Base-by-base conservation (phyloP, 2,888 invertebrate genomes). In the Suillia variegata region DNA sequence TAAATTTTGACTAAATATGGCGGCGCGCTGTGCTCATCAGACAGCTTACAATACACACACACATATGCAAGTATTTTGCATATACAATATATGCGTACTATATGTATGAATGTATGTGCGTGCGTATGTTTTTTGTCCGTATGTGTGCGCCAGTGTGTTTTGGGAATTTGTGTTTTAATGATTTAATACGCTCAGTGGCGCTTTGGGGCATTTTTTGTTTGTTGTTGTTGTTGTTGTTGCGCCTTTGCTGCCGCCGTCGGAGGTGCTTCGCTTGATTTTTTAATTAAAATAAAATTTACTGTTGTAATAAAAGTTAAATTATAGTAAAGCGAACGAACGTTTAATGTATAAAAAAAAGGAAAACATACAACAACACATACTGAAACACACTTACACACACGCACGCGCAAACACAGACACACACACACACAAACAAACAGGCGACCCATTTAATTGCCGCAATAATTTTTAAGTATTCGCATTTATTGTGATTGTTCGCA, bases 1-100 rank as follows among this genome's bases (percentile, higher is more conserved):
- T 38, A 38, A 38, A 38, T 38, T 38, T 38, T n/a, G 12, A 38
- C 38, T 38, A 38, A 38, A 38, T 38, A 38, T 38, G 38, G 38
- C 38, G 38, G 26, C 10, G 26, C 6, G 26, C 26, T 10, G 26
- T n/a, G n/a, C n/a, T n/a, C n/a, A n/a, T n/a, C n/a, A n/a, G n/a
- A n/a, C n/a, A 26, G 10, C 26, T 26, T 5, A 26, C 26, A 26
- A 10, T 5, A 10, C 26, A 26, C 26, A 10, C 26, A 5, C 10
- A 10, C 6, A 26, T 26, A 26, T 26, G 26, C 10, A 26, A 5
- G 10, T 26, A 10, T 26, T 26, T 26, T 26, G 26, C 26, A 26
- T 26, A 26, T 26, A 38, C n/a, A 4, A 4, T n/a, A 38, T 38
- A 38, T 38, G 3, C n/a, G 38, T n/a, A n/a, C 5, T 5, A 8